Percentiles rank a stretch among this genome's conserved stretches.
These are phyloP conservation scores for Ostrea edulis DNA, from an alignment of 1,140 invertebrate species.

Conservation along the genomic window DNA sequence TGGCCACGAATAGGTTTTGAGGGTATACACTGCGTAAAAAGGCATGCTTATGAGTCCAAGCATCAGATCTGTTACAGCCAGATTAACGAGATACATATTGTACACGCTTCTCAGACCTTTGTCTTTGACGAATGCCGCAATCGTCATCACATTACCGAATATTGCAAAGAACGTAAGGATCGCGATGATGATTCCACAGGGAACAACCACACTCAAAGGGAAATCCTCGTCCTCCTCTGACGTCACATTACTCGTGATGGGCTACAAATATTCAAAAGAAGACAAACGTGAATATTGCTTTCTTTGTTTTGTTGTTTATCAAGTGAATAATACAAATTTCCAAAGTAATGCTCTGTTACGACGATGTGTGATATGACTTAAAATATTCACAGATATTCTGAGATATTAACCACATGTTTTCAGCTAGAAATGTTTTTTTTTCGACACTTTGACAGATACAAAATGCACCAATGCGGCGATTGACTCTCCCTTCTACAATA, in stretches of 20 bases:
- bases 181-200: constrained; percentile 42
- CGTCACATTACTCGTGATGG: not conserved
- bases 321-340: too few species aligned
- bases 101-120: constrained; percentile 61
- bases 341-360: too few species aligned
- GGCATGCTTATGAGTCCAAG: constrained; percentile 62
- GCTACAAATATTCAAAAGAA: not conserved
- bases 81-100: constrained; percentile 69
- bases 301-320: too few species aligned
- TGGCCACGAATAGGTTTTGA: constrained; percentile 46
- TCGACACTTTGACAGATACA: too few species aligned
- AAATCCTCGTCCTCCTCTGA: constrained; percentile 26
- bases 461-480: too few species aligned
- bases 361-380: too few species aligned
- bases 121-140: constrained; percentile 63
- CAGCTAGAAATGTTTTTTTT: too few species aligned
- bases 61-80: constrained; percentile 66
- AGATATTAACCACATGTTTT: too few species aligned
- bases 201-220: constrained; percentile 33
- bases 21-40: constrained; percentile 42
- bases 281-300: too few species aligned
- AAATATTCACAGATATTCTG: too few species aligned
- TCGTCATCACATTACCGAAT: constrained; percentile 64
- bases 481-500: too few species aligned
- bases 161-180: constrained; percentile 54